These are phyloP conservation scores for Oncorhynchus masou DNA, from an alignment of 2,113 vertebrate genomes.

Conservation along the genomic window DNA sequence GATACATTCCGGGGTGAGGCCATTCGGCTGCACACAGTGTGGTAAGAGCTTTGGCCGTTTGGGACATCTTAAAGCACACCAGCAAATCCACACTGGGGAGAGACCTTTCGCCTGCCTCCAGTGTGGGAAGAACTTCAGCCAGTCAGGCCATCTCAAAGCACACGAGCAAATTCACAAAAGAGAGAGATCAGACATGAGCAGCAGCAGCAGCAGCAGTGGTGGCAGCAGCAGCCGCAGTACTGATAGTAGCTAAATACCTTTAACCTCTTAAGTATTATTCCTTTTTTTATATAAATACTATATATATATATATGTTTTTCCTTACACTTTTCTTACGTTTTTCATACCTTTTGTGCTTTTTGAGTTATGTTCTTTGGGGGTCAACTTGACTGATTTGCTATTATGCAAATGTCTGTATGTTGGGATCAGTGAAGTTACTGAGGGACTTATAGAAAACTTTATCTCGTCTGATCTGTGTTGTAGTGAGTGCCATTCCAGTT, in stretches of 20 bases:
- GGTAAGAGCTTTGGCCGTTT: slow-evolving; percentile 79
- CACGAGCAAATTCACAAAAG: slow-evolving; percentile 79
- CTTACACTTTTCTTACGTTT: slow-evolving; percentile 39
- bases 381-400: slow-evolving; percentile 62
- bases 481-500: slow-evolving; percentile 52
- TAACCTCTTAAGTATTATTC: slow-evolving; percentile 73
- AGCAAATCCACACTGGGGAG: slow-evolving; percentile 79
- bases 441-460: slow-evolving; percentile 50
- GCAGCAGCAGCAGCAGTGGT: slow-evolving; percentile 32
- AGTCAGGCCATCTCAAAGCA: slow-evolving; percentile 78
- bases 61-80: slow-evolving; percentile 79
- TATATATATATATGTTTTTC: slow-evolving; percentile 59
- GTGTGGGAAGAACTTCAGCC: slow-evolving; percentile 76
- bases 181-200: slow-evolving; percentile 60
- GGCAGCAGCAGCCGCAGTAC: slow-evolving; percentile 36
- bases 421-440: slow-evolving; percentile 28
- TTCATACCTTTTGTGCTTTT: slow-evolving; percentile 69
- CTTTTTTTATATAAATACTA: slow-evolving; percentile 61
- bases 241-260: slow-evolving; percentile 66
- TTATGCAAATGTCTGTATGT: slow-evolving; percentile 65
- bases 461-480: slow-evolving; percentile 50
- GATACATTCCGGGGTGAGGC: slow-evolving; percentile 76
- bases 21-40: slow-evolving; percentile 78
- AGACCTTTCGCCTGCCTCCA: slow-evolving; percentile 70
- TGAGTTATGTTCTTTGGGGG: slow-evolving; percentile 53